Evolutionary conservation across 2,797 vertebrate species (phyloP).

Genomic region (Lacerta viridis): DNA sequence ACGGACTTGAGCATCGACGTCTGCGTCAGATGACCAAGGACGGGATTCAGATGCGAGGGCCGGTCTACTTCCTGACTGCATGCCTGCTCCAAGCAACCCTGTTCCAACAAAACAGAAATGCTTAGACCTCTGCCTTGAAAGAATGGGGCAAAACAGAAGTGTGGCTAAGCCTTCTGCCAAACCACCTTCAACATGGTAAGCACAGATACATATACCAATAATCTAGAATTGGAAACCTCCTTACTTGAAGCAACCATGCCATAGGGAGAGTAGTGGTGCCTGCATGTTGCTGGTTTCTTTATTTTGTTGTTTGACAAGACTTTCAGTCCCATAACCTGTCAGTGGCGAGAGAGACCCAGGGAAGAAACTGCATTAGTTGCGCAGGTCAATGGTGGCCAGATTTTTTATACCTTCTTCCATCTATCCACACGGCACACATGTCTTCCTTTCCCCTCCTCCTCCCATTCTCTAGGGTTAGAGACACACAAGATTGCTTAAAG

Average conservation of each 20-base stretch:
- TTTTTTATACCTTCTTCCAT: neutral
- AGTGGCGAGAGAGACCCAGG: neutral
- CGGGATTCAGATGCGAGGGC: neutral
- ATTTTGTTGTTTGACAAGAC: slow-evolving; percentile 57
- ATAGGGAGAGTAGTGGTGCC: no score
- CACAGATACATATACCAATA: neutral
- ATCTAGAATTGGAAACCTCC: neutral
- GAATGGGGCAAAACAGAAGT: no score
- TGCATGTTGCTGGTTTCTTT: slow-evolving; percentile 50
- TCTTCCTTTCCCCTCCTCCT: neutral
- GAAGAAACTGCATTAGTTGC: neutral
- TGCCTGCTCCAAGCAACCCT: neutral
- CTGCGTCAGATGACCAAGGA: neutral
- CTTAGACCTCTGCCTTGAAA: no score
- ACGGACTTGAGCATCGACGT: slow-evolving; percentile 39
- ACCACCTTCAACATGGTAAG: neutral
- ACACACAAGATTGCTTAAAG: no score
- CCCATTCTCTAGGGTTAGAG: no score
- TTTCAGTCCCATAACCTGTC: slow-evolving; percentile 50
- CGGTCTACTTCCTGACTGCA: neutral
- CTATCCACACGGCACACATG: neutral
- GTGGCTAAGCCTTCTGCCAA: neutral
- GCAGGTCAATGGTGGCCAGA: neutral
- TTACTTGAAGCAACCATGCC: neutral
- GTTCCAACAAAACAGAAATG: neutral